Evolutionary conservation across 2,113 vertebrate species (phyloP).

Genomic region (Meles meles): DNA sequence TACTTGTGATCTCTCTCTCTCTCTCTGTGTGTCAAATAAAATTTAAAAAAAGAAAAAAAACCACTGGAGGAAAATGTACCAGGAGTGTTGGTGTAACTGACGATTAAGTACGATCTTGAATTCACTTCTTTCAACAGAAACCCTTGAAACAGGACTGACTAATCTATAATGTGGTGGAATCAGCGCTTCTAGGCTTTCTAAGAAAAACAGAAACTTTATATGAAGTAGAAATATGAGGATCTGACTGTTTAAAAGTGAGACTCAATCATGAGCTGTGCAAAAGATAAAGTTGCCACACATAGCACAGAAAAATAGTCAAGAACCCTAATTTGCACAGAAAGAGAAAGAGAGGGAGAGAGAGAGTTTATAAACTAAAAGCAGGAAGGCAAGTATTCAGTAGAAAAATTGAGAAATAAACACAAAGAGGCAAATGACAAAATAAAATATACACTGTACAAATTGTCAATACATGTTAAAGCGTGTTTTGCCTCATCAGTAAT

Average conservation of each 20-base stretch:
- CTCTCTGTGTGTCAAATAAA: too few relatives aligned
- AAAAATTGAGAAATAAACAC: not conserved
- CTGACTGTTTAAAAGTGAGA: not conserved
- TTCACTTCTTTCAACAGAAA: not conserved
- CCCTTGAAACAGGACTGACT: not conserved
- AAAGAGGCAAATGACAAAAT: not conserved
- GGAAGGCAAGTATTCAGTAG: not conserved
- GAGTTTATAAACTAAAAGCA: not conserved
- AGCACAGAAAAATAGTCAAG: not conserved
- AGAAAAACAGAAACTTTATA: not conserved
- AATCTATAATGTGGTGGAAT: not conserved
- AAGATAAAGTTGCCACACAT: not conserved
- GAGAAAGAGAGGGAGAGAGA: too few relatives aligned
- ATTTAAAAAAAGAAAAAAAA: too few relatives aligned
- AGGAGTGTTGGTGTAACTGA: not conserved
- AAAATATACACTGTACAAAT: not conserved
- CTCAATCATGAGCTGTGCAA: not conserved
- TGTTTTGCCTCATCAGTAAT: not conserved
- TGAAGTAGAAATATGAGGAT: not conserved
- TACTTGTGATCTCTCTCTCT: too few relatives aligned
- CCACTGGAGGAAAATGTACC: not conserved
- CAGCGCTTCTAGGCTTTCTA: not conserved
- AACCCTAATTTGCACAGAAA: not conserved
- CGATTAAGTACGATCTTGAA: not conserved
- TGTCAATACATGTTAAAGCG: not conserved